phyloP scores from a whole-genome alignment of 2,888 invertebrate species.

The Hyalella azteca region DNA sequence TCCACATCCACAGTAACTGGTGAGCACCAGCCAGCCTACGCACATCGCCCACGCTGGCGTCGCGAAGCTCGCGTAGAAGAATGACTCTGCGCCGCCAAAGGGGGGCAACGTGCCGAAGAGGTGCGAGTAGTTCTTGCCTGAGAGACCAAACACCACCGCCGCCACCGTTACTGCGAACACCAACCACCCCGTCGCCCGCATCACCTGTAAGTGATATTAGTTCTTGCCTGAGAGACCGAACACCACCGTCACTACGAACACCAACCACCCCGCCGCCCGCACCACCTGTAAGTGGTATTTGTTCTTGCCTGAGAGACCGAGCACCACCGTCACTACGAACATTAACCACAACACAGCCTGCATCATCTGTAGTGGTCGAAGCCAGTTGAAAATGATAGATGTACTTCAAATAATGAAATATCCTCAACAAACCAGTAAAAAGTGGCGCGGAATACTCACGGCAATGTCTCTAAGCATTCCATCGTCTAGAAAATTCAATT shows the following conservation, averaged over 20 bases:
- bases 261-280: constrained; percentile 33
- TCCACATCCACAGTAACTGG: no score
- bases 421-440: no score
- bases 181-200: constrained; percentile 36
- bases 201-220: constrained; percentile 27
- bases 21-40: constrained; percentile 45
- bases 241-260: constrained; percentile 6
- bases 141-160: constrained; percentile 39
- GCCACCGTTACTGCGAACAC: neutral
- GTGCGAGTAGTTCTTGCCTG: constrained; percentile 31
- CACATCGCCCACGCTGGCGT: constrained; percentile 41
- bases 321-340: constrained; percentile 13
- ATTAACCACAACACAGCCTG: constrained; percentile 25
- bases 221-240: constrained; percentile 41
- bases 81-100: constrained; percentile 23
- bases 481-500: no score
- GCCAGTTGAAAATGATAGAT: no score
- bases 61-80: constrained; percentile 41
- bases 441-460: no score
- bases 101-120: neutral
- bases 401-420: no score
- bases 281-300: constrained; percentile 24
- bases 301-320: constrained; percentile 42
- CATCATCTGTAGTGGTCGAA: no score
- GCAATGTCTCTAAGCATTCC: no score